Evolutionary conservation across 1,140 invertebrate species (phyloP), one percentile per base, ranked within the genome.

Genomic region (Drosophila kanapiae): DNA sequence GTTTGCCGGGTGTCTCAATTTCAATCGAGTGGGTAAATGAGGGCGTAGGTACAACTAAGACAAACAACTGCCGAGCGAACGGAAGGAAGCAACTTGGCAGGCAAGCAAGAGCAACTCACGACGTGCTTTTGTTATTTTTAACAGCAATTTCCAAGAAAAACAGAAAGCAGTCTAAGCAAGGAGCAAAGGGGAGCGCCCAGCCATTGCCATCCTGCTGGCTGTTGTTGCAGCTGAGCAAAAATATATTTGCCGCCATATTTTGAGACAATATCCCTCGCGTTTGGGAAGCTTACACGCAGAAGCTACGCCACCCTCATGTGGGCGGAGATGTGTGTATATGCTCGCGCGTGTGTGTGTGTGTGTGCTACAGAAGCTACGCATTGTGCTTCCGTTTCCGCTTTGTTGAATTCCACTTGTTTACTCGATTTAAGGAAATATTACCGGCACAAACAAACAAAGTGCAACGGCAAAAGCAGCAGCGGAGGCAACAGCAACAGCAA

Each of bases 361-460:
- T 70, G 57, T 70, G 83, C 51, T 64, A 63, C 43, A 63, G 63
- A 61, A 69, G 82, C 82, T 87, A 90, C 85, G 85, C 84, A 84
- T 90, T 88, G 80, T 88, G 85, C 85, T 88, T 88, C 85, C 85
- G 85, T 90, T 88, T 88, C 85, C 85, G 85, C 85, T 88, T 85
- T 88, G 85, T 90, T 88, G 84, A 90, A 84, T 78, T 88, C 85
- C 85, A 88, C 84, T 88, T 88, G 84, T 88, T 88, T 88, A 88
- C 85, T 88, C 84, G 84, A 88, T 88, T 88, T 88, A 88, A 88
- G 85, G 84, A 88, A 90, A 88, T 88, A 88, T 88, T 88, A 88
- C 84, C 85, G 84, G 84, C 81, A 85, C 85, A 88, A 88, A 84
- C 84, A 88, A 88, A 88, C 84, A 90, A 90, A 90, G 85, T 90